Conservation (phyloP, 2,797 vertebrate species). For the Otolemur crassicaudatus region DNA sequence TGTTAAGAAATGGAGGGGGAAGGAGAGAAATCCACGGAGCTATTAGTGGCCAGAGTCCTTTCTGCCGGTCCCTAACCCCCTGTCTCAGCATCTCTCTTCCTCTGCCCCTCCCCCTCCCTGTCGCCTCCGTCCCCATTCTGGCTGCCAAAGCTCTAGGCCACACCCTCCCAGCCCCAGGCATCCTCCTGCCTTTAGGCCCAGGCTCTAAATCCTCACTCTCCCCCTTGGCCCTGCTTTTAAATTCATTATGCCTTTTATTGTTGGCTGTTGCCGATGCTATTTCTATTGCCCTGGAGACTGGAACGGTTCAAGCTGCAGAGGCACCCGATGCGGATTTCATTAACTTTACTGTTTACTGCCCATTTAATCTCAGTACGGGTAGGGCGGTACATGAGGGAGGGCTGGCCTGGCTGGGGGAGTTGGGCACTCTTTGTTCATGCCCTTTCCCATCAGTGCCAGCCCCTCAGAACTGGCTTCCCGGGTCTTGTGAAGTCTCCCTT, state of each 20-base stretch:
- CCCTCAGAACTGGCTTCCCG: neutral
- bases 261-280: slow-evolving; percentile 22
- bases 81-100: fast-evolving
- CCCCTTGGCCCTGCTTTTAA: slow-evolving; percentile 54
- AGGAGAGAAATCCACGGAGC: fast-evolving
- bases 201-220: neutral
- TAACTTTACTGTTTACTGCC: slow-evolving; percentile 67
- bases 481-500: neutral
- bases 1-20: slow-evolving; percentile 23
- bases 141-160: neutral
- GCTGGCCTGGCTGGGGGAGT: neutral
- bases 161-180: neutral
- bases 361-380: neutral
- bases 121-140: neutral
- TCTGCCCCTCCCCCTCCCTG: neutral
- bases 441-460: neutral
- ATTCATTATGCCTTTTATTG: slow-evolving; percentile 73
- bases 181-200: neutral
- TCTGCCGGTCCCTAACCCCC: neutral
- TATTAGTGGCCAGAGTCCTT: neutral
- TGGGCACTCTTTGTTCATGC: neutral
- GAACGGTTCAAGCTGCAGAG: slow-evolving; percentile 16
- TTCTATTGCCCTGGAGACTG: slow-evolving; percentile 72
- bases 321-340: slow-evolving; percentile 44
- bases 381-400: neutral